Percentiles rank a stretch among this genome's conserved stretches.
phyloP scores from a whole-genome alignment of 2,113 vertebrate genomes.

The Pagrus major region DNA sequence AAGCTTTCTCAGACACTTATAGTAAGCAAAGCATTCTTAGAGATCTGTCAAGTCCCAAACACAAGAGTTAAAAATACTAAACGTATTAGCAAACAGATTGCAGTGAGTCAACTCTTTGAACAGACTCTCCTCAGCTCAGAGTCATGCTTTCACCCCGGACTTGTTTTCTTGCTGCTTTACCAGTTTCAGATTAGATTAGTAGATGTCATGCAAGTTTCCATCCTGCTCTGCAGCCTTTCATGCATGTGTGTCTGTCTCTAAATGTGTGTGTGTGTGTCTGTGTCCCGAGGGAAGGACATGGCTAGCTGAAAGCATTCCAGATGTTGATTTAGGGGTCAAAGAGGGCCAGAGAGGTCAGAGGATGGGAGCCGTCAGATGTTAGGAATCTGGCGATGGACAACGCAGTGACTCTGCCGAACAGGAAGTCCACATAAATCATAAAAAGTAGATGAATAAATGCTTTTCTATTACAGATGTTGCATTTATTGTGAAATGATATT shows the following conservation, averaged over 20 bases:
- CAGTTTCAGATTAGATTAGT: constrained; percentile 56
- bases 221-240: constrained; percentile 31
- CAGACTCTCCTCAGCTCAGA: constrained; percentile 39
- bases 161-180: constrained; percentile 45
- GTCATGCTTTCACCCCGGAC: constrained; percentile 10
- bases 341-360: constrained; percentile 41
- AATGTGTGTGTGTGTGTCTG: neutral
- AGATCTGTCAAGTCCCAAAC: constrained; percentile 9
- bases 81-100: constrained; percentile 29
- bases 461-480: neutral
- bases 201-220: constrained; percentile 30
- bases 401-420: constrained; percentile 24
- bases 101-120: constrained; percentile 46
- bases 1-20: neutral
- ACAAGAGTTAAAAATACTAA: constrained; percentile 32
- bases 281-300: constrained; percentile 15
- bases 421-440: constrained; percentile 46
- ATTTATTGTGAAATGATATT: constrained; percentile 5
- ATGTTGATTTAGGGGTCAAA: constrained; percentile 46
- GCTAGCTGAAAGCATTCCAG: constrained; percentile 55
- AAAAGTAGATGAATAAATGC: constrained; percentile 30
- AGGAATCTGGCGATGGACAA: constrained; percentile 34
- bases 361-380: constrained; percentile 1
- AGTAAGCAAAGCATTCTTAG: constrained; percentile 16
- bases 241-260: neutral